These are phyloP conservation scores for Argynnis bischoffii DNA, from an alignment of 2,888 invertebrate species.

Conservation along the genomic window DNA sequence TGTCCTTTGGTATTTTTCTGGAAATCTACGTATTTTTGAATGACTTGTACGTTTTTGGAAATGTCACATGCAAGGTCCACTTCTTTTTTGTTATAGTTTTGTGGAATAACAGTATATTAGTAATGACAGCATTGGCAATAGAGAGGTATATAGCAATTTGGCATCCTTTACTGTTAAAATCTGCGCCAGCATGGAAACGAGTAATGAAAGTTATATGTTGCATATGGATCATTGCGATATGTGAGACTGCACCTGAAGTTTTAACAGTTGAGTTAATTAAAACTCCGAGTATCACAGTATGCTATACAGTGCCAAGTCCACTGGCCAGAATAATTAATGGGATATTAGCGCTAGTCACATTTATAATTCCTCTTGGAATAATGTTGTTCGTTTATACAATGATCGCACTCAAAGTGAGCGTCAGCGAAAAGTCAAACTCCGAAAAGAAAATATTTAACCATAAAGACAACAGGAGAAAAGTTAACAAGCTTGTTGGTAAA, in stretches of 20 bases:
- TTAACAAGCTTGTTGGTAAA: constrained; percentile 65
- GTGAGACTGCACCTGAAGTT: constrained; percentile 55
- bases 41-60: constrained; percentile 45
- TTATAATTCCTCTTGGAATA: constrained; percentile 55
- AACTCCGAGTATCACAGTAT: constrained; percentile 48
- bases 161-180: constrained; percentile 54
- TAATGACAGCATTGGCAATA: constrained; percentile 59
- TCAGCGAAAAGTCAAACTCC: constrained; percentile 46
- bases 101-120: constrained; percentile 61
- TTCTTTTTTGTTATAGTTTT: constrained; percentile 53
- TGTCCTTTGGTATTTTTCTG: constrained; percentile 58
- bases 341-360: constrained; percentile 54
- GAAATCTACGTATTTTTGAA: constrained; percentile 49
- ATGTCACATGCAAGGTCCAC: constrained; percentile 54
- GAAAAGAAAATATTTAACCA: constrained; percentile 56
- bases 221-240: constrained; percentile 56
- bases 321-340: constrained; percentile 54
- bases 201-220: constrained; percentile 54
- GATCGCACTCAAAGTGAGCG: constrained; percentile 59
- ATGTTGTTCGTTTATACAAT: constrained; percentile 60
- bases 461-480: constrained; percentile 55
- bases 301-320: constrained; percentile 53
- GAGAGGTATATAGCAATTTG: constrained; percentile 63
- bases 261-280: constrained; percentile 53
- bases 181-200: constrained; percentile 51